Evolutionary conservation across 2,888 invertebrate genomes (phyloP).

Genomic region (Carcina quercana): DNA sequence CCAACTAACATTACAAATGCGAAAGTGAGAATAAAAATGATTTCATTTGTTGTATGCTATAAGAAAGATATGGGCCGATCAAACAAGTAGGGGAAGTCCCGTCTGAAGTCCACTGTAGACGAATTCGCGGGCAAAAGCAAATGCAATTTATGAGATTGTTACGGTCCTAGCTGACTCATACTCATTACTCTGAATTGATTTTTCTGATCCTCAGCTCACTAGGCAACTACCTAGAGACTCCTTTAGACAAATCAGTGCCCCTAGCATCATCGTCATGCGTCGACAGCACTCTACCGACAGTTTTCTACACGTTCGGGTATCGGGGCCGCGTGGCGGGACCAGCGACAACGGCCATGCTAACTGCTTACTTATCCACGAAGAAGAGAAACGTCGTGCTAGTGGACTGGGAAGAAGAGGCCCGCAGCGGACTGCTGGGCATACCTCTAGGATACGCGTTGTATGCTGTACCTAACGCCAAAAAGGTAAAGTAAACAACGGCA

Average conservation of each 20-base stretch:
- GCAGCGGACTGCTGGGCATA: slow-evolving; percentile 44
- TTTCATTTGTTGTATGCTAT: too few relatives aligned
- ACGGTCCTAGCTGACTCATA: not conserved
- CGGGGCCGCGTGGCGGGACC: slow-evolving; percentile 44
- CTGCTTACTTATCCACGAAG: slow-evolving; percentile 42
- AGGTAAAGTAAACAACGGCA: too few relatives aligned
- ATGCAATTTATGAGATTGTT: too few relatives aligned
- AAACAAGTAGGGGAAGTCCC: too few relatives aligned
- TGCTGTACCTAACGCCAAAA: slow-evolving; percentile 56
- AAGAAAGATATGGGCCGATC: too few relatives aligned
- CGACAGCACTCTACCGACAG: slow-evolving; percentile 37
- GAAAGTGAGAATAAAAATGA: too few relatives aligned
- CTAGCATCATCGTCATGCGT: slow-evolving; percentile 38
- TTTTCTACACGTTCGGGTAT: slow-evolving; percentile 62
- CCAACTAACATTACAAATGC: too few relatives aligned
- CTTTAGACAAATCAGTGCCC: slow-evolving; percentile 31
- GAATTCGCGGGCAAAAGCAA: too few relatives aligned
- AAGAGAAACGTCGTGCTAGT: slow-evolving; percentile 56
- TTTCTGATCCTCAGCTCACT: slow-evolving; percentile 37
- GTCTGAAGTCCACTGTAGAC: too few relatives aligned
- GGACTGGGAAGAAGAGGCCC: slow-evolving; percentile 63
- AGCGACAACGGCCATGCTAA: slow-evolving; percentile 51
- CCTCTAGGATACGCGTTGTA: slow-evolving; percentile 45
- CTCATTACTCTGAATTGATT: not conserved
- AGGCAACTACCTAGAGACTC: slow-evolving; percentile 31